Conservation (phyloP, 2,113 vertebrate species). For the Rhineura floridana region DNA sequence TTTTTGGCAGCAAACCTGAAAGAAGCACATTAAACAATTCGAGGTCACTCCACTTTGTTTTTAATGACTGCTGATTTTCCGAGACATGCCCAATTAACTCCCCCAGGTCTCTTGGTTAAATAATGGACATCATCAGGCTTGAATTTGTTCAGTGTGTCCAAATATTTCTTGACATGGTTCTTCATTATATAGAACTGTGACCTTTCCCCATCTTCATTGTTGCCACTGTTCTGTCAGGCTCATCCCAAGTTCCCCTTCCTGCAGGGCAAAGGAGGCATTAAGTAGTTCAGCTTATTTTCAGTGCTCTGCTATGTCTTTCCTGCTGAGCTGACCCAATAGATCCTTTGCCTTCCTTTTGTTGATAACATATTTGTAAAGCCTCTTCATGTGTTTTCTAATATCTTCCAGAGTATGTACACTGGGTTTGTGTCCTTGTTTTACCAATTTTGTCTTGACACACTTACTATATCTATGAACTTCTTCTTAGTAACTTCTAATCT, state of each 20-base stretch:
- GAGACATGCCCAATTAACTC: background rate
- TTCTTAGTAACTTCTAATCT: background rate
- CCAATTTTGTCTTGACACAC: background rate
- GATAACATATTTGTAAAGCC: background rate
- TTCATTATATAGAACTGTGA: slow-evolving; percentile 10
- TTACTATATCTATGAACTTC: background rate
- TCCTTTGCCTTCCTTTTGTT: background rate
- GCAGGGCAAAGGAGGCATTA: background rate
- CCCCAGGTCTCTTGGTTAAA: background rate
- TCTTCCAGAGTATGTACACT: background rate
- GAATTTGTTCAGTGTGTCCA: background rate
- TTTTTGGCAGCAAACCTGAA: background rate
- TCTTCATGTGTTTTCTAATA: background rate
- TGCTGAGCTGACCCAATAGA: background rate
- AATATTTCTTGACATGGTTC: slow-evolving; percentile 15
- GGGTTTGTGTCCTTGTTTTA: background rate
- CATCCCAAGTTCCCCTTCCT: background rate
- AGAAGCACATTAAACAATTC: background rate
- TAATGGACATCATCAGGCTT: background rate
- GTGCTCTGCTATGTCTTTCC: background rate
- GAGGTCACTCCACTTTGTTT: background rate
- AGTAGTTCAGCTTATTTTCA: background rate
- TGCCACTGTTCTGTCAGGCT: background rate
- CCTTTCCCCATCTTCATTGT: slow-evolving; percentile 1
- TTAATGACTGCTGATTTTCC: background rate